Conservation (phyloP, 2,797 vertebrate genomes). For the Eospalax fontanierii region DNA sequence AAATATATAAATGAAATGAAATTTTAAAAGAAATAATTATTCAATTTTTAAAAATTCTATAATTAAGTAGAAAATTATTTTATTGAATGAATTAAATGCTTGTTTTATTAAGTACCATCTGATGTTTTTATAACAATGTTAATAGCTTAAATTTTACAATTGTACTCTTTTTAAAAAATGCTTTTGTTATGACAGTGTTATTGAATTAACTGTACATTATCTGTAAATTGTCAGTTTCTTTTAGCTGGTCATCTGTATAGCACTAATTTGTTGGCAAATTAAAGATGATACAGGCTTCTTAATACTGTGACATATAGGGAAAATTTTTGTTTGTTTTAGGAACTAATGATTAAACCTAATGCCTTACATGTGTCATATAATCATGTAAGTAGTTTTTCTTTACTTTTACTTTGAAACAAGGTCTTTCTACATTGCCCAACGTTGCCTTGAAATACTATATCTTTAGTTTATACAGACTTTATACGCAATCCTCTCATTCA, state of each 20-base stretch:
- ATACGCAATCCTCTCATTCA: not conserved
- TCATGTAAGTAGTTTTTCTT: not conserved
- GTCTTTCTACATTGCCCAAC: not conserved
- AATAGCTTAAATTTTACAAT: not conserved
- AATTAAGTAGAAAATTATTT: conserved; percentile 23
- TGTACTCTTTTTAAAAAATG: not conserved
- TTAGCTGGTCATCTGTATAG: not conserved
- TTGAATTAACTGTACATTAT: not conserved
- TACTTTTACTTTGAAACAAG: not conserved
- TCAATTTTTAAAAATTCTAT: not conserved
- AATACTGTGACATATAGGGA: not conserved
- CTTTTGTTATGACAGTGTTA: conserved; percentile 13
- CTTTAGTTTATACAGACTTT: not conserved
- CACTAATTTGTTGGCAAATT: not conserved
- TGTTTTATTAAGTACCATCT: not conserved
- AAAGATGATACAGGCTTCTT: not conserved
- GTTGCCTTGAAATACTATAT: not conserved
- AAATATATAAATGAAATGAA: too few species aligned
- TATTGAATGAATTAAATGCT: not conserved
- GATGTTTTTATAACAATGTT: not conserved
- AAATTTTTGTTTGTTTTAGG: too few species aligned
- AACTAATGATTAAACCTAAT: not conserved
- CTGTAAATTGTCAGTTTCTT: not conserved
- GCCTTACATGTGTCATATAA: not conserved
- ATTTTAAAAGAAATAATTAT: too few species aligned